phyloP scores from a whole-genome alignment of 2,113 vertebrate species.

The Halichoerus grypus region DNA sequence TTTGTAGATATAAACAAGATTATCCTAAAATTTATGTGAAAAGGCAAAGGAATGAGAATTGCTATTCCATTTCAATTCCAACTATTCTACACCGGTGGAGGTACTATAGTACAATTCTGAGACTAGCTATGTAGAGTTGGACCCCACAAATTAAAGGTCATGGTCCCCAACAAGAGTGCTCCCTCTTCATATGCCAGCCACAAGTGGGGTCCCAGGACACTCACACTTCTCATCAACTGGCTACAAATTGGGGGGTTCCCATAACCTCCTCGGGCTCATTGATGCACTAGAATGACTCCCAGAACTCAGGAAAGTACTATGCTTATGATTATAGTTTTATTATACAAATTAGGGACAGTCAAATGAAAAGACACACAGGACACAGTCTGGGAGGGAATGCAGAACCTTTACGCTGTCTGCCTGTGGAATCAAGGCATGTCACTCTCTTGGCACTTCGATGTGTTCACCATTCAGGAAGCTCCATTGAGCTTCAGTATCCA shows the following conservation, averaged over 20 bases:
- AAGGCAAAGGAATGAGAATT: background rate
- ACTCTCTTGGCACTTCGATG: rapidly evolving
- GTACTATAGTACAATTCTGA: background rate
- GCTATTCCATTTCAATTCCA: background rate
- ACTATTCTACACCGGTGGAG: background rate
- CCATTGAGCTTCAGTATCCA: background rate
- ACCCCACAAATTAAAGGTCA: background rate
- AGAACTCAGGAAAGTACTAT: background rate
- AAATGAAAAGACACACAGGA: background rate
- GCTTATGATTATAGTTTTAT: background rate
- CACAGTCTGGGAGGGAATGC: background rate
- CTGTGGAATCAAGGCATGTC: background rate
- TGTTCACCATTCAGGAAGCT: background rate
- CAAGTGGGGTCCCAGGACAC: background rate
- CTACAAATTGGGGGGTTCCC: background rate
- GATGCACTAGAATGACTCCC: background rate
- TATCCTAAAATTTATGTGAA: background rate
- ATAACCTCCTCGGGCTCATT: background rate
- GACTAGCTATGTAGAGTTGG: background rate
- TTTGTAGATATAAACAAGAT: background rate
- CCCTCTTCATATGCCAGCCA: background rate
- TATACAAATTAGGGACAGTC: background rate
- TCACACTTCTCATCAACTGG: background rate
- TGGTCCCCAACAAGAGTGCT: background rate
- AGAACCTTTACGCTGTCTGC: background rate